Evolutionary conservation across 2,113 vertebrate species (phyloP).

Genomic region (Myodes glareolus): DNA sequence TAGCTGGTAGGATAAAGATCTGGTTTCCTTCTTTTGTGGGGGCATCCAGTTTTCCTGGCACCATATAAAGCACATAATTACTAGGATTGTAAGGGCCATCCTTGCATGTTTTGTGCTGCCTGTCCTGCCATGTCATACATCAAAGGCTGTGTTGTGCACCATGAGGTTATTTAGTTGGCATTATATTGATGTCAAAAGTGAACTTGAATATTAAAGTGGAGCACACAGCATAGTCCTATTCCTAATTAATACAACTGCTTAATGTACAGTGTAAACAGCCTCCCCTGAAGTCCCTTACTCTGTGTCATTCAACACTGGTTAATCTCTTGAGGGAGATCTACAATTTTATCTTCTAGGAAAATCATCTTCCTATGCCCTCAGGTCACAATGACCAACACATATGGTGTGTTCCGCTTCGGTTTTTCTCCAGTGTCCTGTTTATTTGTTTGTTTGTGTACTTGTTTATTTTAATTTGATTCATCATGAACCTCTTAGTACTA

Average conservation of each 20-base stretch:
- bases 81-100: background rate
- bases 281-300: background rate
- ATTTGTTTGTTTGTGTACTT: background rate
- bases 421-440: background rate
- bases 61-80: background rate
- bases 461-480: background rate
- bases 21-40: background rate
- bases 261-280: background rate
- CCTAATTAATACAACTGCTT: background rate
- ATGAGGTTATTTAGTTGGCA: background rate
- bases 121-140: background rate
- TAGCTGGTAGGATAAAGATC: background rate
- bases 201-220: background rate
- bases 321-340: background rate
- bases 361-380: background rate
- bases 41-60: background rate
- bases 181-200: conserved; percentile 4
- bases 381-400: background rate
- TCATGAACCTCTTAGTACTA: background rate
- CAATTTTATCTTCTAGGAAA: background rate
- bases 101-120: background rate
- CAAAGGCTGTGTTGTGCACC: background rate
- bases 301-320: background rate
- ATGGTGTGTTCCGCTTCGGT: background rate
- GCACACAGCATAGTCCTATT: background rate